These are phyloP conservation scores for Thelaira solivaga DNA, from an alignment of 2,888 invertebrate species.

Conservation along the genomic window DNA sequence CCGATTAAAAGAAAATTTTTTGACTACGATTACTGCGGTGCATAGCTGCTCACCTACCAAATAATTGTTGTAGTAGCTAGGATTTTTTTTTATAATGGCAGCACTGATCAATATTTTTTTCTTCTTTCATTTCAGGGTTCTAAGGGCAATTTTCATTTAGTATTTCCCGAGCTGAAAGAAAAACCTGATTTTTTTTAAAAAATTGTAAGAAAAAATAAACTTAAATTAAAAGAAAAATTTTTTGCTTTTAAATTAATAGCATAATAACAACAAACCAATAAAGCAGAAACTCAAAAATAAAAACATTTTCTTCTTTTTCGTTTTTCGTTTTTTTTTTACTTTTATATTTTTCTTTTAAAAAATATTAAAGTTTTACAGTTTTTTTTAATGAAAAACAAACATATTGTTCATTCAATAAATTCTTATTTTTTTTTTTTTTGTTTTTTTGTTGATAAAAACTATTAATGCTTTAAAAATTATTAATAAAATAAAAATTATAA, in stretches of 20 bases:
- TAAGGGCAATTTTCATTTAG: too few species aligned
- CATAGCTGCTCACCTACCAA: too few species aligned
- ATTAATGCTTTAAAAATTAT: conserved; percentile 57
- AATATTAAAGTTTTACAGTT: conserved; percentile 58
- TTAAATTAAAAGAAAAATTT: neutral
- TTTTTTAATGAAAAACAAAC: conserved; percentile 52
- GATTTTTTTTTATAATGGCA: too few species aligned
- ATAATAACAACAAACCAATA: conserved; percentile 51
- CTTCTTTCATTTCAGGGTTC: too few species aligned
- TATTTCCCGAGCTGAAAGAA: too few species aligned
- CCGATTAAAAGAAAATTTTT: too few species aligned
- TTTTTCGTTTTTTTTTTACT: conserved; percentile 63
- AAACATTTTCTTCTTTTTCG: conserved; percentile 63
- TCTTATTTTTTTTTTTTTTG: conserved; percentile 47
- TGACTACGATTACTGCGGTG: too few species aligned
- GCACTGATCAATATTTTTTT: too few species aligned
- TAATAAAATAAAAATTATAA: conserved; percentile 58
- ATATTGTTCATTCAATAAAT: conserved; percentile 52
- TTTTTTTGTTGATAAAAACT: conserved; percentile 52
- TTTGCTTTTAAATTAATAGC: neutral
- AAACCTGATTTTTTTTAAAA: neutral
- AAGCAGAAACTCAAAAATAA: conserved; percentile 62
- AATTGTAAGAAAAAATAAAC: conserved; percentile 40
- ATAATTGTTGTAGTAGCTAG: too few species aligned
- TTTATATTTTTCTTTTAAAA: conserved; percentile 59